Evolutionary conservation across 2,113 vertebrate genomes (phyloP).

Genomic region (Telmatochromis brachygnathus): DNA sequence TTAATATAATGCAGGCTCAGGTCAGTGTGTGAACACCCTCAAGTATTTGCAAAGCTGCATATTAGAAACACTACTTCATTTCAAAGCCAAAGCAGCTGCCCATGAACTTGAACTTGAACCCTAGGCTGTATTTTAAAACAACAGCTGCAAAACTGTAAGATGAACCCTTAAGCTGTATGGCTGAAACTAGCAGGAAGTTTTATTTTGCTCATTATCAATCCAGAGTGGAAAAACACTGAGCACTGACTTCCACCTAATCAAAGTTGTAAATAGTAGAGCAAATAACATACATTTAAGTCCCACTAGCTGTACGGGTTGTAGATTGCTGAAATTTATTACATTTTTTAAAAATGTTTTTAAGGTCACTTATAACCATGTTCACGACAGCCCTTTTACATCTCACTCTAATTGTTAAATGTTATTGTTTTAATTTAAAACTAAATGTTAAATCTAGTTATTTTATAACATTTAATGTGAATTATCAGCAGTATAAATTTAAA

Average conservation of each 20-base stretch:
- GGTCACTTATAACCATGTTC: background rate
- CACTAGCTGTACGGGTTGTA: background rate
- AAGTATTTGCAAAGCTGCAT: background rate
- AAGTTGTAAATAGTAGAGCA: background rate
- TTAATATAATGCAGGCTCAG: background rate
- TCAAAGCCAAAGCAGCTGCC: background rate
- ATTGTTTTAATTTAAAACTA: background rate
- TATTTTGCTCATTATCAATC: background rate
- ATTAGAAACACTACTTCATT: background rate
- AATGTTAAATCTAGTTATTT: background rate
- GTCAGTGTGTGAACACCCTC: background rate
- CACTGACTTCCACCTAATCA: fast-evolving
- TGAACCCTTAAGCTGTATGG: background rate
- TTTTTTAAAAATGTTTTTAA: background rate
- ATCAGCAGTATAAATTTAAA: background rate
- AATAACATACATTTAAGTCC: background rate
- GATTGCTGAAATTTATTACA: background rate
- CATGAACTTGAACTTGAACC: background rate
- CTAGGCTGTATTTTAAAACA: background rate
- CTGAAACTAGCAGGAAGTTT: background rate
- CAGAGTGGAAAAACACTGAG: background rate
- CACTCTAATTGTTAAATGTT: background rate
- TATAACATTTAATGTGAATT: background rate
- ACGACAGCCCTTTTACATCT: fast-evolving
- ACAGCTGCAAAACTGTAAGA: background rate